Evolutionary conservation across 2,888 invertebrate species (phyloP).

Genomic region (Dendrolimus houi): DNA sequence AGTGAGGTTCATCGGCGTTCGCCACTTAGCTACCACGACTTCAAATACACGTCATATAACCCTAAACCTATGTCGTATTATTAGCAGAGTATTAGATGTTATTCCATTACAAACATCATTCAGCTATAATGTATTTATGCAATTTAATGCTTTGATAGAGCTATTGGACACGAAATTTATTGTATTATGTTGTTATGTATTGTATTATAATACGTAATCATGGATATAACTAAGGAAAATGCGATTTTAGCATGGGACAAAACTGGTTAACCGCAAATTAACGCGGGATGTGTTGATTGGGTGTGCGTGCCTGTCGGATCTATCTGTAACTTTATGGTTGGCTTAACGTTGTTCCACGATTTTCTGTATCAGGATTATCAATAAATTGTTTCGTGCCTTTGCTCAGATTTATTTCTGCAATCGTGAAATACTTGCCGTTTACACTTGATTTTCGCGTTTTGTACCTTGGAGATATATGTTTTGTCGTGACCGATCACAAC

Average conservation of each 20-base stretch:
- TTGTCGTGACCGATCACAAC: background rate
- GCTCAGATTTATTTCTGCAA: slow-evolving; percentile 25
- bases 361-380: slow-evolving; percentile 16
- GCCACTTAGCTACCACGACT: no score
- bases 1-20: no score
- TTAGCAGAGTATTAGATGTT: background rate
- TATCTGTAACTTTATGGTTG: slow-evolving; percentile 44
- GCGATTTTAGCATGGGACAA: background rate
- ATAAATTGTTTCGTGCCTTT: slow-evolving; percentile 4
- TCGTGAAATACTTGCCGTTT: slow-evolving; percentile 18
- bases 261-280: background rate
- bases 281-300: slow-evolving; percentile 12
- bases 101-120: background rate
- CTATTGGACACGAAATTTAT: slow-evolving; percentile 12
- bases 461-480: background rate
- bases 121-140: background rate
- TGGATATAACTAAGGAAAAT: background rate
- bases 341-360: slow-evolving; percentile 29
- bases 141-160: slow-evolving; percentile 13
- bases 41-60: no score
- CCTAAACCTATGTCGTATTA: no score
- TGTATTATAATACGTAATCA: background rate
- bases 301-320: slow-evolving; percentile 20
- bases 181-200: slow-evolving; percentile 10
- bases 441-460: background rate